Percentiles rank a stretch among this genome's conserved stretches.
Conservation (phyloP, 1,140 invertebrate species). For the Orius insidiosus region DNA sequence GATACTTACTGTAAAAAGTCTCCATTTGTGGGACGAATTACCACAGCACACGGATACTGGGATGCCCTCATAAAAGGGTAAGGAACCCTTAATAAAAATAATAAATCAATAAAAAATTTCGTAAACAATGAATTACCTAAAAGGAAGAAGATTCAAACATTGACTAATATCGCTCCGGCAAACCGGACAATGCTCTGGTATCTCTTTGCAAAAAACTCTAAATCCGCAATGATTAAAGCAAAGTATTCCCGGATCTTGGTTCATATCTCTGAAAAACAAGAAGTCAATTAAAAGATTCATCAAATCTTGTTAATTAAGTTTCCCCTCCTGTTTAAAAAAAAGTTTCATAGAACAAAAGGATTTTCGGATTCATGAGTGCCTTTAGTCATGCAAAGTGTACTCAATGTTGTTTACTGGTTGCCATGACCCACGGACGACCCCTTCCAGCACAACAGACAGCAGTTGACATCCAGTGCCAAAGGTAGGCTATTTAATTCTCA, state of each 20-base stretch:
- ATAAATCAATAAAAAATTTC: constrained; percentile 1
- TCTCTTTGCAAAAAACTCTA: constrained; percentile 57
- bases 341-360: background rate
- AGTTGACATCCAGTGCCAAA: too few relatives aligned
- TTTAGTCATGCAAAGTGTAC: constrained; percentile 2
- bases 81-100: constrained; percentile 40
- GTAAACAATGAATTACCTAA: constrained; percentile 46
- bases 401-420: constrained; percentile 10
- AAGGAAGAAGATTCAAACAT: constrained; percentile 46
- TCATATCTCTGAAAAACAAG: background rate
- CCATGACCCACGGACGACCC: background rate
- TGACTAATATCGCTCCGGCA: constrained; percentile 41
- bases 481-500: too few relatives aligned
- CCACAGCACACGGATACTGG: constrained; percentile 50
- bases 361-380: background rate
- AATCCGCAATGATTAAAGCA: constrained; percentile 63
- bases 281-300: too few relatives aligned
- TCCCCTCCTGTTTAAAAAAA: background rate
- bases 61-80: constrained; percentile 59
- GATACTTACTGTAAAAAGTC: constrained; percentile 61
- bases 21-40: constrained; percentile 60
- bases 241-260: constrained; percentile 51
- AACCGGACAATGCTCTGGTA: constrained; percentile 50
- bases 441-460: too few relatives aligned
- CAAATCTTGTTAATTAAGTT: too few relatives aligned